Base-by-base conservation (phyloP, 2,113 vertebrate genomes). In the Zootoca vivipara region DNA sequence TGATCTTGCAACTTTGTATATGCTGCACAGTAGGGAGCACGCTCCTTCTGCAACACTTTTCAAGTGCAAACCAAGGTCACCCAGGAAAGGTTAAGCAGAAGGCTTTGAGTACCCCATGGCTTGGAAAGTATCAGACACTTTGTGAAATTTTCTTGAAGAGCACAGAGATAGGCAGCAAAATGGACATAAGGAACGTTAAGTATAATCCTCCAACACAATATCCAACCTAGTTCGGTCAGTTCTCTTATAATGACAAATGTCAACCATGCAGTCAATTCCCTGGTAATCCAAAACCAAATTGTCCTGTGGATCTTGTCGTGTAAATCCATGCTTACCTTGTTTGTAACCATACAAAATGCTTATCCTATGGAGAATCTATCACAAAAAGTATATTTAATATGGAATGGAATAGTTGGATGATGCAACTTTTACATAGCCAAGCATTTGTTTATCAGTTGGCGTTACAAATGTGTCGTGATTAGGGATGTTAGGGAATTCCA, bases 21-120 rank as follows among this genome's bases (percentile, higher is more conserved):
- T 78, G 28, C 24, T 77, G 38, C 74, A 42, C 62, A 86, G 74
- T 58, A 67, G 74, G 85, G 16, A 46, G 12, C 28, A 30, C 30
- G n/a, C 38, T 38, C 40, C 75, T 86, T 78, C 33, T 26, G 20
- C 74, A 78, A 33, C n/a, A 86, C 62, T 78, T 86, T 86, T 86
- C 62, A 78, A 86, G 85, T 67, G 85, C 85, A 86, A 86, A 78
- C 85, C 35, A 77, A 85, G 85, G 62, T 78, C 85, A 78, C 58
- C 16, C 7, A 82, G 18, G 85, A 56, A 85, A 83, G 62, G 87
- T 52, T 75, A 67, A 67, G n/a, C 56, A 77, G 62, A 33, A 75
- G 81, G 16, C 58, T 69, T 67, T 67, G 62, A 77, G 58, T 20
- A 67, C 35, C 35, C 16, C 38, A 22, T 82, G 56, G 70, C 35